Base-by-base conservation (phyloP, 2,797 vertebrate species). In the Eulemur albifrons region DNA sequence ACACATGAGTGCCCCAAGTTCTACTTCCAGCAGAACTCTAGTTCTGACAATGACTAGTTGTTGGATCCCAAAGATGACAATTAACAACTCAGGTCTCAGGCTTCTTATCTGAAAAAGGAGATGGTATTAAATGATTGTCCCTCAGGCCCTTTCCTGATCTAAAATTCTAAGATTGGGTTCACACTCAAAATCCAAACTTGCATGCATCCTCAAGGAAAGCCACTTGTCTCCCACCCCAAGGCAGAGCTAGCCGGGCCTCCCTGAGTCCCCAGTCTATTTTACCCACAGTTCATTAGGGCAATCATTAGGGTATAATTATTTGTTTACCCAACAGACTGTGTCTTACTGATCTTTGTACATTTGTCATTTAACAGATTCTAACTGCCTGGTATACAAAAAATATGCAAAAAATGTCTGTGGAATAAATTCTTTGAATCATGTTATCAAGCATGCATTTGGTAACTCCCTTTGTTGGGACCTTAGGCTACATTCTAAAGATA, bases 141-240 rank as follows among this genome's bases (percentile, higher is more conserved):
- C 32, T 35, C 9, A 75, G 43, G n/a, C 52, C 59, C 12, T 0
- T 72, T 89, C 72, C 21, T 35, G 38, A n/a, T 23, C 40, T 76
- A 65, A 85, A 94, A 79, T 45, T 81, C 79, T 82, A 85, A 79
- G 25, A 85, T 76, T 69, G 32, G 72, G 75, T 75, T 81, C 40
- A 65, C 38, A 57, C 4, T 94, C 30, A 93, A 86, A 86, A 93
- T 84, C 30, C 59, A 94, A 94, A 86, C 30, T 93, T 69, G 35
- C 63, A 45, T 14, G 45, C 43, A 59, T 45, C 63, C 89, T 82
- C 23, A 14, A 59, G 13, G 32, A 77, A 77, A 90, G 73, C 7
- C 63, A 81, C 50, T 45, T 85, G 40, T 35, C 17, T 67, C 38
- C 27, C 25, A 38, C 8, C 25, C 11, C 0, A n/a, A 87, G 40